phyloP scores from a whole-genome alignment of 2,113 vertebrate species.

The Candoia aspera region DNA sequence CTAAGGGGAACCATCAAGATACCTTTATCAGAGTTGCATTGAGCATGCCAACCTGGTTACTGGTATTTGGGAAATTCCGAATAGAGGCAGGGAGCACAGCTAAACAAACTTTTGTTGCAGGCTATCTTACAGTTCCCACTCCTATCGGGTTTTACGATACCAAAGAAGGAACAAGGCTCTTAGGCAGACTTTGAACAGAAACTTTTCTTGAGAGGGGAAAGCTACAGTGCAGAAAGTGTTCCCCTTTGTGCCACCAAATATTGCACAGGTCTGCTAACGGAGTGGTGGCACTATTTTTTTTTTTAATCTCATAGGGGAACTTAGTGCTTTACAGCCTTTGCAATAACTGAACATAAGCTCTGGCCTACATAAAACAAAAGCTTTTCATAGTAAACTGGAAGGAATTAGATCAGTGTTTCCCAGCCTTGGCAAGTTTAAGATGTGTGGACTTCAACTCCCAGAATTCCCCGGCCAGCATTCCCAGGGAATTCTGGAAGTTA shows the following conservation, averaged over 20 bases:
- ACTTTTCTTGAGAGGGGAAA: constrained; percentile 38
- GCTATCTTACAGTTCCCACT: constrained; percentile 11
- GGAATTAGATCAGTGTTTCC: not conserved
- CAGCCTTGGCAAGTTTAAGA: too few species aligned
- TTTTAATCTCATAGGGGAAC: constrained; percentile 11
- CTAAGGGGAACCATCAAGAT: constrained; percentile 24
- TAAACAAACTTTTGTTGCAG: constrained; percentile 10
- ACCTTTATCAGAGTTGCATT: not conserved
- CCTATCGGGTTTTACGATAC: not conserved
- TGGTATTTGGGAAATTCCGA: constrained; percentile 36
- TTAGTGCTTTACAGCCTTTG: constrained; percentile 39
- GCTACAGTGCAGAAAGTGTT: constrained; percentile 36
- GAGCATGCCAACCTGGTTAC: not conserved
- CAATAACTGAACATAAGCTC: constrained; percentile 32
- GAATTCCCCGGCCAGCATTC: not conserved
- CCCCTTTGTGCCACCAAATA: constrained; percentile 59
- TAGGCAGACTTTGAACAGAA: not conserved
- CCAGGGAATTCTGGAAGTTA: too few species aligned
- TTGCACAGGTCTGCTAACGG: constrained; percentile 72
- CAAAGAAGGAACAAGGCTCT: not conserved
- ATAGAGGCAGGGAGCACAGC: constrained; percentile 19
- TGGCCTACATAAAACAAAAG: constrained; percentile 11
- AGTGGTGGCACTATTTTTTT: constrained; percentile 51
- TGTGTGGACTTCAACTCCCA: too few species aligned
- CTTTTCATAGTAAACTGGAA: not conserved